Evolutionary conservation across 2,113 vertebrate genomes (phyloP).

Genomic region (Aepyceros melampus): DNA sequence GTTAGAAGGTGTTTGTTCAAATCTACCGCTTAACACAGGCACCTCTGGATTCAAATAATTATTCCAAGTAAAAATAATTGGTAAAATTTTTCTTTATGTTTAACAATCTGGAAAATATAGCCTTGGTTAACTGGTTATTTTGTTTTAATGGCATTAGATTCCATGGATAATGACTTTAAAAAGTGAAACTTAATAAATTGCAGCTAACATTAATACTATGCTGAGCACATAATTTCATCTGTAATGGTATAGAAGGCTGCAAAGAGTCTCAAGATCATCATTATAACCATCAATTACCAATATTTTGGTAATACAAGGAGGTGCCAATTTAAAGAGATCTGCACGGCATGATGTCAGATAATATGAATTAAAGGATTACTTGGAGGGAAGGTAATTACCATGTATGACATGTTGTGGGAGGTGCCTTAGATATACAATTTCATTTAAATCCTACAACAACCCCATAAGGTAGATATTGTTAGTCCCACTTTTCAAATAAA

Average conservation of each 20-base stretch:
- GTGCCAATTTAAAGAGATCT: background rate
- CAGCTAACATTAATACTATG: background rate
- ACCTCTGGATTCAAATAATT: constrained; percentile 22
- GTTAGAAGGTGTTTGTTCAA: background rate
- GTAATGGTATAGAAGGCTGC: background rate
- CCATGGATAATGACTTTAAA: background rate
- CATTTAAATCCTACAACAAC: background rate
- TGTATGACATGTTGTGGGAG: background rate
- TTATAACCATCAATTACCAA: background rate
- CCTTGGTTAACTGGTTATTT: constrained; percentile 42
- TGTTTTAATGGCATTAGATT: background rate
- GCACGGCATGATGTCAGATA: background rate
- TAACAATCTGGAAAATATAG: constrained; percentile 41
- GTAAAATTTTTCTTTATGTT: constrained; percentile 28
- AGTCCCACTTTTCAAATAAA: background rate
- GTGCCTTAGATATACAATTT: background rate
- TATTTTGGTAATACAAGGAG: constrained; percentile 22
- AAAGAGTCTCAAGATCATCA: background rate
- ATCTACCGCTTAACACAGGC: background rate
- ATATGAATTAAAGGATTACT: background rate
- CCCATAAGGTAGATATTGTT: background rate
- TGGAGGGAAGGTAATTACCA: background rate
- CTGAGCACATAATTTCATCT: background rate
- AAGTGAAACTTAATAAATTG: background rate
- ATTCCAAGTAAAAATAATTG: background rate